Evolutionary conservation across 2,888 invertebrate species (phyloP).

Genomic region (Lissocephala sabroskyi): DNA sequence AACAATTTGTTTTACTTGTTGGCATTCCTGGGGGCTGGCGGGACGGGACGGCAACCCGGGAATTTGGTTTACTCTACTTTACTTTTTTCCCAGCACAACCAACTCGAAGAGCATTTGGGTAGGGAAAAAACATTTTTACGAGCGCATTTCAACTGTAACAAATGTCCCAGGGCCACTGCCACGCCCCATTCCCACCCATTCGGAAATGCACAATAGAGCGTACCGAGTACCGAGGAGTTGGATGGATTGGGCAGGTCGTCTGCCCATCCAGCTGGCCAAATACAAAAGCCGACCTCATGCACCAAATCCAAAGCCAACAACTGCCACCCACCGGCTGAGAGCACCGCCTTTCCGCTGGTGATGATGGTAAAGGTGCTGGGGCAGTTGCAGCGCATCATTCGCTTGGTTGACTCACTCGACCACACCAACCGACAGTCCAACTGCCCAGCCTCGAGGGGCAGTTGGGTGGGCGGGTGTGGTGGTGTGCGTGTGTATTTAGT

Average conservation of each 20-base stretch:
- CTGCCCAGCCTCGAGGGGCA: constrained; percentile 1
- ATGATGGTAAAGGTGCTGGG: constrained; percentile 13
- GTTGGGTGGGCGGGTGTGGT: constrained; percentile 1
- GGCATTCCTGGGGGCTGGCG: too few relatives aligned
- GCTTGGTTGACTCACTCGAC: constrained; percentile 31
- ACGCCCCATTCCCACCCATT: not conserved
- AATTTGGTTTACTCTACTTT: not conserved
- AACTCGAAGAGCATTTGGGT: constrained; percentile 12
- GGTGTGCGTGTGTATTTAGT: constrained; percentile 43
- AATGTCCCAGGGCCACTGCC: constrained; percentile 54
- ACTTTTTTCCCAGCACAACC: not conserved
- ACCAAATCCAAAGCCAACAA: constrained; percentile 44
- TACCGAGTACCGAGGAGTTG: not conserved
- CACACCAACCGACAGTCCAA: not conserved
- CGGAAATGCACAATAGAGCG: not conserved
- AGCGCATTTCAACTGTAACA: constrained; percentile 65
- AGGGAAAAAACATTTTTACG: constrained; percentile 56
- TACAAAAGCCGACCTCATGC: constrained; percentile 56
- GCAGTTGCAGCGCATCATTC: constrained; percentile 24
- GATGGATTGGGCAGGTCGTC: constrained; percentile 13
- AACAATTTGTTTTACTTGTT: constrained; percentile 66
- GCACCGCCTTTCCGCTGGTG: too few relatives aligned
- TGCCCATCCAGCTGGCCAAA: constrained; percentile 16
- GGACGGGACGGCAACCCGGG: too few relatives aligned
- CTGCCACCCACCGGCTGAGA: too few relatives aligned